Evolutionary conservation across 2,113 vertebrate genomes (phyloP), one percentile per base, ranked within the genome.

Genomic region (Semnornis frantzii): DNA sequence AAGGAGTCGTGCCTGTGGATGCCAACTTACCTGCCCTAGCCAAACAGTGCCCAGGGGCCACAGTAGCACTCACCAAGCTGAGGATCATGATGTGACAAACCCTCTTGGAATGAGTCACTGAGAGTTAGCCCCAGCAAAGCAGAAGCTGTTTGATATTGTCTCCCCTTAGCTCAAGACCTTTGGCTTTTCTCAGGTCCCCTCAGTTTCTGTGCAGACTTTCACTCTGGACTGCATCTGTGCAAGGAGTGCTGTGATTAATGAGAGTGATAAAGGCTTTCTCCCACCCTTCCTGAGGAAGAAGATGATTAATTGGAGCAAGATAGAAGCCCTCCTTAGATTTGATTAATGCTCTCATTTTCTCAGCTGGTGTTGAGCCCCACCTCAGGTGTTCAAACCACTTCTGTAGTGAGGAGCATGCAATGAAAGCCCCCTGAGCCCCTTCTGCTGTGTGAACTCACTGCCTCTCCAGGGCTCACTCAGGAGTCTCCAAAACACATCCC

Each of bases 181-280:
- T 50, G 10, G 5, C 57, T 57, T 9, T 4, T 59, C 20, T 46
- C 44, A 46, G 44, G 15, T 46, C 12, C 44, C 44, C 25, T 13
- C 25, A 11, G 33, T 8, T 4, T 59, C 1, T 3, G 23, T 55
- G 20, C 60, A 79, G 3, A 55, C 2, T 9, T 77, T 81, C 4
- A 2, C 23, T 24, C 31, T 42, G 92, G 88, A 76, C 64, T 82
- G 44, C 68, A 65, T 78, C 50, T 82, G 94, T 66, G 82, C 94
- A 93, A 73, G 4, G 44, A 52, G 87, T 34, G 55, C 42, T 52
- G 54, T 93, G 95, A 96, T 96, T 74, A 92, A 97, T 94, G 92
- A 72, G 37, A n/a, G 30, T 65, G 82, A 59, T 60, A 68, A 92
- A 86, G 34, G 11, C 13, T 82, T 83, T 75, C 50, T 90, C 70